phyloP scores from a whole-genome alignment of 2,888 invertebrate species.

The Hypomecis punctinalis region DNA sequence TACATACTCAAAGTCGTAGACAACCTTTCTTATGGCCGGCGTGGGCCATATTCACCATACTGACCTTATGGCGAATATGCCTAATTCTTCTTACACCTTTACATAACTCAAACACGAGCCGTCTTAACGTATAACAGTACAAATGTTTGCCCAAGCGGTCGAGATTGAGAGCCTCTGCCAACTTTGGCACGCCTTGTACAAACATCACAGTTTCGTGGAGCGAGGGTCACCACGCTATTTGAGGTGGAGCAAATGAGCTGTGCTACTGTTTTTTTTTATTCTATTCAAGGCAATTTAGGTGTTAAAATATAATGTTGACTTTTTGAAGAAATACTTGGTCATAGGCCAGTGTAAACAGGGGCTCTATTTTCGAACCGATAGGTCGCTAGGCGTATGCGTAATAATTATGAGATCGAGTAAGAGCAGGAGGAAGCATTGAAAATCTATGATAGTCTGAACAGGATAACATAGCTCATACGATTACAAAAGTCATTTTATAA shows the following conservation, averaged over 20 bases:
- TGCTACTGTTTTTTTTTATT: constrained; percentile 18
- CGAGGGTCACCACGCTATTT: constrained; percentile 18
- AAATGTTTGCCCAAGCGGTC: constrained; percentile 25
- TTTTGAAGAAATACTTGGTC: neutral
- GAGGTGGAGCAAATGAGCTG: constrained; percentile 27
- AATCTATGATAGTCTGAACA: too few relatives aligned
- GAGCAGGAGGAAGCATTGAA: too few relatives aligned
- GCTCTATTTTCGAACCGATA: neutral
- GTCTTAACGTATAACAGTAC: constrained; percentile 8
- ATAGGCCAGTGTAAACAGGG: neutral
- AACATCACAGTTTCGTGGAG: constrained; percentile 28
- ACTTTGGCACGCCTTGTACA: constrained; percentile 36
- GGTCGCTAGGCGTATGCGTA: too few relatives aligned
- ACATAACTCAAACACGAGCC: neutral
- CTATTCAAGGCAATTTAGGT: constrained; percentile 18
- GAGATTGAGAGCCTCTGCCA: constrained; percentile 29
- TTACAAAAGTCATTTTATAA: too few relatives aligned
- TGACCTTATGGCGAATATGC: neutral
- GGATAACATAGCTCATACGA: too few relatives aligned
- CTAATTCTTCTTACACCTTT: neutral
- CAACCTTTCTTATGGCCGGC: too few relatives aligned
- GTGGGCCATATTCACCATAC: too few relatives aligned
- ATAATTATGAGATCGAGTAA: too few relatives aligned
- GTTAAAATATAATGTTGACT: neutral
- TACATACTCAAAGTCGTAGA: too few relatives aligned